Evolutionary conservation across 2,888 invertebrate genomes (phyloP), one percentile per base, ranked within the genome.

Genomic region (Cephus runcator): DNA sequence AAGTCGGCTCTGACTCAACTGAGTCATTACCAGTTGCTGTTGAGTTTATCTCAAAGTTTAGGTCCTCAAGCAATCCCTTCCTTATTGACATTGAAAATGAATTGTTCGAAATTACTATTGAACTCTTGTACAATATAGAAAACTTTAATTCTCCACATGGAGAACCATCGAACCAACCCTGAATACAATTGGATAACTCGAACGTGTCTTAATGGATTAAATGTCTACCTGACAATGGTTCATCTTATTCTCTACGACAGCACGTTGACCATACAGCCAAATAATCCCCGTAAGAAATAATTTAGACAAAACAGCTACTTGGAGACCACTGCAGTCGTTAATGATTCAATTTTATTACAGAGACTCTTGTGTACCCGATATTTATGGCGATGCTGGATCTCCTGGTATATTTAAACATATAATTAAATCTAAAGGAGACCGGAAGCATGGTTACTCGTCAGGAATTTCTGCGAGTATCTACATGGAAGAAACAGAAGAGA

Each of bases 171-270:
- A 56, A 79, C 68, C 11, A 89, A 90, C 80, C 82, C 88, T 4
- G 90, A 90, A 79, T 90, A 85, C 77, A 80, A 86, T 34, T 90
- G 90, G 90, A 77, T 90, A 15, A 11, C 87, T 40, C 85, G 89
- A 79, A 87, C 85, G 0, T 88, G 87, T 73, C 79, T 85, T 33
- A 90, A 90, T 76, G 87, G 85, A 4, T 86, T 88, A 68, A 90
- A 88, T 73, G 77, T 90, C 56, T 87, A 87, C 75, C 73, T 90
- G 69, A 88, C 90, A 30, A 88, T 90, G 87, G 77, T 87, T n/a
- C 89, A 90, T 79, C 76, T 87, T 74, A 86, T 84, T 35, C 83
- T 87, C 76, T 86, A 85, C 34, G 88, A 90, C 36, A 84, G 86
- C 34, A 78, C 85, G 30, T 34, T 84, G n/a, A 85, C 82, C 75